Evolutionary conservation across 2,113 vertebrate genomes (phyloP).

Genomic region (Gavialis gangeticus): DNA sequence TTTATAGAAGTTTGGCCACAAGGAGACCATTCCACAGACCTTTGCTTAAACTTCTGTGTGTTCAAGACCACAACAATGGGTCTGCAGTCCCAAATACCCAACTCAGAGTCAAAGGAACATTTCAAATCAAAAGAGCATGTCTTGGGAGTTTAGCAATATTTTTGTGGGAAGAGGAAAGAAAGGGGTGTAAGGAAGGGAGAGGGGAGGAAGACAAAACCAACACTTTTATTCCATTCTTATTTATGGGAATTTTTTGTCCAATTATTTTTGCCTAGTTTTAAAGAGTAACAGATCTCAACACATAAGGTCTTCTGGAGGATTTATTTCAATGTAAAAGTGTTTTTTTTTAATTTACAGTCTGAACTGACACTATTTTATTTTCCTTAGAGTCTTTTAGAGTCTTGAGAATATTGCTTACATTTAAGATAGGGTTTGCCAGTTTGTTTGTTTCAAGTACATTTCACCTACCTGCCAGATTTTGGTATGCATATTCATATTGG

Average conservation of each 20-base stretch:
- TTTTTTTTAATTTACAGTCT: slow-evolving; percentile 66
- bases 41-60: slow-evolving; percentile 45
- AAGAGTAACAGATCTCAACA: slow-evolving; percentile 57
- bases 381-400: background rate
- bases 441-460: background rate
- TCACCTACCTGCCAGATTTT: background rate
- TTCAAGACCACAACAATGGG: slow-evolving; percentile 63
- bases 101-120: slow-evolving; percentile 66
- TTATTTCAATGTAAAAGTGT: slow-evolving; percentile 66
- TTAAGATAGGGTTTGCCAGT: background rate
- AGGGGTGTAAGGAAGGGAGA: background rate
- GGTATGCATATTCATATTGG: background rate
- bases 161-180: slow-evolving; percentile 66
- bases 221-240: slow-evolving; percentile 60
- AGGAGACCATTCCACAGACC: background rate
- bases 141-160: slow-evolving; percentile 40
- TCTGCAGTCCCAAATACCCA: slow-evolving; percentile 60
- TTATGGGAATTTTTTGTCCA: slow-evolving; percentile 67
- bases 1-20: slow-evolving; percentile 39
- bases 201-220: background rate
- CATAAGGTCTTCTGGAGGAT: slow-evolving; percentile 59
- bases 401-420: background rate
- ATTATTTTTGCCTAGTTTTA: slow-evolving; percentile 47
- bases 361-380: slow-evolving; percentile 62
- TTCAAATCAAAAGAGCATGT: slow-evolving; percentile 58